Conservation (phyloP, 1,140 invertebrate genomes). For the Elymnias hypermnestra region DNA sequence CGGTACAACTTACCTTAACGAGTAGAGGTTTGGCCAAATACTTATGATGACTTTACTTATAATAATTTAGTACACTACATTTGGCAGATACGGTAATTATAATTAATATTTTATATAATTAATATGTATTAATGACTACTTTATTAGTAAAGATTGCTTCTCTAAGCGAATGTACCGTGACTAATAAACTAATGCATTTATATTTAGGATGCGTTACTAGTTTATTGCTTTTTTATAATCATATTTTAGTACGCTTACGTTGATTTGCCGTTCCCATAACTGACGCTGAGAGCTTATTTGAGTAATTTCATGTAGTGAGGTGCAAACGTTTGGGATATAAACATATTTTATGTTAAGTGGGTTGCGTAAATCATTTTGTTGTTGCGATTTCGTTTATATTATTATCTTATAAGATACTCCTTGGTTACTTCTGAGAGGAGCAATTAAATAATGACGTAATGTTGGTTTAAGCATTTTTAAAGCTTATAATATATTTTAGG, state of each 20-base stretch:
- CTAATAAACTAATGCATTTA: conserved; percentile 69
- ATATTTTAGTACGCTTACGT: conserved; percentile 43
- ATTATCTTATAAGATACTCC: conserved; percentile 8
- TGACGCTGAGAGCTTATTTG: conserved; percentile 30
- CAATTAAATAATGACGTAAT: too few species aligned
- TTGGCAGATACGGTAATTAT: too few species aligned
- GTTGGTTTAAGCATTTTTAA: too few species aligned
- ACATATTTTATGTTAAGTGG: conserved; percentile 29
- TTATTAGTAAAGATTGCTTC: too few species aligned
- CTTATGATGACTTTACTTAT: too few species aligned
- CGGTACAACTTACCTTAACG: too few species aligned
- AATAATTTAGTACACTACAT: too few species aligned
- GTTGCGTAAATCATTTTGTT: conserved; percentile 30
- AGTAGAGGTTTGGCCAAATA: too few species aligned
- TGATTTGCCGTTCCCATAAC: conserved; percentile 36
- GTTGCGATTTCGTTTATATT: conserved; percentile 3
- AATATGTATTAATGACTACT: too few species aligned
- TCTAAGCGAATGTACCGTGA: conserved; percentile 28
- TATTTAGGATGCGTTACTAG: conserved; percentile 46
- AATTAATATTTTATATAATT: too few species aligned
- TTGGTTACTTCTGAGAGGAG: too few species aligned
- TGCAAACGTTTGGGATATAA: conserved; percentile 27
- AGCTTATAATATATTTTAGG: too few species aligned
- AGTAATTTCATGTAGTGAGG: conserved; percentile 45
- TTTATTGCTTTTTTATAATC: conserved; percentile 66